Evolutionary conservation across 2,113 vertebrate genomes (phyloP).

Genomic region (Caloenas nicobarica): DNA sequence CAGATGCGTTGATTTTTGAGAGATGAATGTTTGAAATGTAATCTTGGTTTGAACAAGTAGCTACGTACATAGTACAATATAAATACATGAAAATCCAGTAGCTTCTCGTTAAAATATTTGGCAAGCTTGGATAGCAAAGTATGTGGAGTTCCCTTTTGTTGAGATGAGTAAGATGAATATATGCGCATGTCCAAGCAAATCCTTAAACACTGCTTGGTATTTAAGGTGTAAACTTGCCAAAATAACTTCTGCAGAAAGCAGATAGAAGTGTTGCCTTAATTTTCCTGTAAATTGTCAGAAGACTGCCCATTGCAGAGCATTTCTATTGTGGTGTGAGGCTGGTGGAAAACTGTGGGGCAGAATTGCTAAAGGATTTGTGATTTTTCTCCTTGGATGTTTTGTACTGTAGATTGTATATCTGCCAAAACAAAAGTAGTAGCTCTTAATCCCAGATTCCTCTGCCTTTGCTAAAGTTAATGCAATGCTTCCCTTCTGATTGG

Average conservation of each 20-base stretch:
- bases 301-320: background rate
- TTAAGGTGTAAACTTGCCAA: background rate
- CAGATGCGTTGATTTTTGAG: background rate
- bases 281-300: background rate
- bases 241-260: background rate
- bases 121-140: background rate
- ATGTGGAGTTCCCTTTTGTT: background rate
- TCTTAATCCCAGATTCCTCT: background rate
- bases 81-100: background rate
- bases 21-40: background rate
- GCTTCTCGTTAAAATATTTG: background rate
- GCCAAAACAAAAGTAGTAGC: background rate
- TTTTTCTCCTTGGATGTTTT: background rate
- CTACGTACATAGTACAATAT: background rate
- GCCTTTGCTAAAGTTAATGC: background rate
- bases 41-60: background rate
- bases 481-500: background rate
- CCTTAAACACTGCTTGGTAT: background rate
- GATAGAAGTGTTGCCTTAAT: background rate
- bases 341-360: background rate
- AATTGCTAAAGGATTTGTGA: background rate
- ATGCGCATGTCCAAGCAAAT: background rate
- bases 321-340: background rate
- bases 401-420: background rate
- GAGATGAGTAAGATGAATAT: background rate